These are phyloP conservation scores for Montipora foliosa DNA, from an alignment of 64 coral and sea anemone species.

Conservation along the genomic window DNA sequence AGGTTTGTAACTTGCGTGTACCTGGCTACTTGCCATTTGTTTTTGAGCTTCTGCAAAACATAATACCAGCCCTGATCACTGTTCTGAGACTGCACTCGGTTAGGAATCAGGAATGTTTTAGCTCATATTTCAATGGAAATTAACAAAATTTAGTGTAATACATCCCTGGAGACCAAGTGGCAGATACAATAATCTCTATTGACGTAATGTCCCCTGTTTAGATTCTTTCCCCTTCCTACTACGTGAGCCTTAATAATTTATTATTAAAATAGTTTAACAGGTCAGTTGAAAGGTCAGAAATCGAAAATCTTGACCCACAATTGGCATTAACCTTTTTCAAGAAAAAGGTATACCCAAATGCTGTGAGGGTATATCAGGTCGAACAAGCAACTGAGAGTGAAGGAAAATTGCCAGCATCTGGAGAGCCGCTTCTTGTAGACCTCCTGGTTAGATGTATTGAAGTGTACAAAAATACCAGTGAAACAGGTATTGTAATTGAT, in stretches of 20 bases:
- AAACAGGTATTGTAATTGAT: background rate
- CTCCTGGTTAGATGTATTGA: background rate
- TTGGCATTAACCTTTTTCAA: constrained; percentile 1
- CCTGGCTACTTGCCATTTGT: too few species aligned
- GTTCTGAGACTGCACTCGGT: too few species aligned
- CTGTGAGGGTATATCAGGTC: background rate
- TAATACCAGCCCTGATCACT: too few species aligned
- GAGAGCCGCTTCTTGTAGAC: background rate
- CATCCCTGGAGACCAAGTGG: background rate
- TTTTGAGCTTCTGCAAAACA: too few species aligned
- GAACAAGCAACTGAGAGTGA: background rate
- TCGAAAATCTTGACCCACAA: background rate
- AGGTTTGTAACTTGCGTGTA: too few species aligned
- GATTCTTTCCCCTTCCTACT: too few species aligned
- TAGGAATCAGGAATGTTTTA: too few species aligned
- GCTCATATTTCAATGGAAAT: too few species aligned
- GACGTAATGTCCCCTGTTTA: too few species aligned
- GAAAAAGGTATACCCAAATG: background rate
- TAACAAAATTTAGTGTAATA: background rate
- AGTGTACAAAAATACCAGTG: background rate
- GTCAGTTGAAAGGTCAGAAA: constrained; percentile 27
- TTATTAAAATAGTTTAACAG: background rate
- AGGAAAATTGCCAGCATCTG: background rate
- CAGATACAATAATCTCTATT: background rate
- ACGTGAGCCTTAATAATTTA: background rate